phyloP scores from a whole-genome alignment of 2,888 invertebrate species.

The Idaea biselata region DNA sequence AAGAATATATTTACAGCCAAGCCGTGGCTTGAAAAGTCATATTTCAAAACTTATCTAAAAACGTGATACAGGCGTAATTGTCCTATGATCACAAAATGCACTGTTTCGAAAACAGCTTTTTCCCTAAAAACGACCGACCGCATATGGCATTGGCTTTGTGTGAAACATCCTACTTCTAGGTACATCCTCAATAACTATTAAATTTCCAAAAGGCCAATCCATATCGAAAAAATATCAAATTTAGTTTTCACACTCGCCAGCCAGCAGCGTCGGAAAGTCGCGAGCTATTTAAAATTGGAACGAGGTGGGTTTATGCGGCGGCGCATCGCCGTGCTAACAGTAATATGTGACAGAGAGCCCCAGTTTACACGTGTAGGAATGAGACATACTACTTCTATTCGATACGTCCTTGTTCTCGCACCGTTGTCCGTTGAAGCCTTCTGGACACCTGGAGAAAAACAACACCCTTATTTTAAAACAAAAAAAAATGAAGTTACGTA shows the following conservation, averaged over 20 bases:
- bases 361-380: conserved; percentile 88
- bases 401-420: conserved; percentile 90
- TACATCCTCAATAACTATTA: conserved; percentile 27
- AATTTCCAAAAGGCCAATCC: conserved; percentile 30
- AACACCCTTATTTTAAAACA: background rate
- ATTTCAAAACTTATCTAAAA: conserved; percentile 32
- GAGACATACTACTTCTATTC: conserved; percentile 89
- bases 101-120: conserved; percentile 36
- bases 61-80: conserved; percentile 29
- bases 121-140: conserved; percentile 39
- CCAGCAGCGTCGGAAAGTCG: conserved; percentile 47
- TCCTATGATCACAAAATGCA: conserved; percentile 35
- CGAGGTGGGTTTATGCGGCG: conserved; percentile 68
- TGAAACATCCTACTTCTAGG: conserved; percentile 33
- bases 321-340: conserved; percentile 81
- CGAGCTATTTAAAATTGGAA: conserved; percentile 63
- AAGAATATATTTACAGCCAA: conserved; percentile 46
- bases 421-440: conserved; percentile 89
- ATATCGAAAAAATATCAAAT: conserved; percentile 26
- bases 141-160: conserved; percentile 33
- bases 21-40: conserved; percentile 29
- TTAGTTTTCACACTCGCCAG: conserved; percentile 50
- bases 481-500: background rate
- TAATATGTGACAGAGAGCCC: conserved; percentile 89
- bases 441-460: conserved; percentile 84